Evolutionary conservation across 2,113 vertebrate genomes (phyloP), one percentile per base, ranked within the genome.

Genomic region (Cyprinodon variegatus): DNA sequence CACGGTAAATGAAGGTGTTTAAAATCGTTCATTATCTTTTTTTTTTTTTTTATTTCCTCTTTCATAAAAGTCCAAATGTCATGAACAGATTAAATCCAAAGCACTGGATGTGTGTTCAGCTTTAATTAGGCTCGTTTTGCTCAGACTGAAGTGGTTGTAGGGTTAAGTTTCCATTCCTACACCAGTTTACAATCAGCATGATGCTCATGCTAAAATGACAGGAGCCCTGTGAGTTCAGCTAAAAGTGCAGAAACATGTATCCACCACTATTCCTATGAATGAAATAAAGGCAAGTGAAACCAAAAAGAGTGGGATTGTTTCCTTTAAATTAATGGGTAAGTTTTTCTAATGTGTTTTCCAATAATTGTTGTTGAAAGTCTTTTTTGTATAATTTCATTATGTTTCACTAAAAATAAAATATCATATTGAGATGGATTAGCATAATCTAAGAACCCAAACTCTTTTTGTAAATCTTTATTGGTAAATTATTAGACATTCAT

Each of bases 71-170:
- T 10, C 17, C 69, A 43, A 60, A 9, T 40, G 14, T 65, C 29
- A 73, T 63, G 39, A 71, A 37, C 68, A 61, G 53, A 13, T 74
- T 40, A 70, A 73, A 17, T 37, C 50, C 50, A 57, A 57, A 57
- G 50, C 14, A 57, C 20, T 6, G 8, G 50, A 57, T 43, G 36
- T 65, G 45, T 65, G 61, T 77, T 73, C 67, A 86, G 83, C 81
- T 88, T 88, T 88, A 88, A 84, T 76, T 76, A 11, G 72, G 41
- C 11, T 77, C 20, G 2, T 78, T 11, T 0, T 76, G 50, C 65
- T 76, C 15, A 53, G 74, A 73, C 79, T 74, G 82, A 75, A 69
- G 40, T 9, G 5, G 62, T 43, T 4, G 43, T 43, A 61, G 3
- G 48, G 29, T 48, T 15, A 38, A 64, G 59, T 53, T 70, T 72